Percentiles rank a stretch among this genome's conserved stretches.
Evolutionary conservation across 1,140 invertebrate genomes (phyloP).

Genomic region (Matsumurasca onukii): DNA sequence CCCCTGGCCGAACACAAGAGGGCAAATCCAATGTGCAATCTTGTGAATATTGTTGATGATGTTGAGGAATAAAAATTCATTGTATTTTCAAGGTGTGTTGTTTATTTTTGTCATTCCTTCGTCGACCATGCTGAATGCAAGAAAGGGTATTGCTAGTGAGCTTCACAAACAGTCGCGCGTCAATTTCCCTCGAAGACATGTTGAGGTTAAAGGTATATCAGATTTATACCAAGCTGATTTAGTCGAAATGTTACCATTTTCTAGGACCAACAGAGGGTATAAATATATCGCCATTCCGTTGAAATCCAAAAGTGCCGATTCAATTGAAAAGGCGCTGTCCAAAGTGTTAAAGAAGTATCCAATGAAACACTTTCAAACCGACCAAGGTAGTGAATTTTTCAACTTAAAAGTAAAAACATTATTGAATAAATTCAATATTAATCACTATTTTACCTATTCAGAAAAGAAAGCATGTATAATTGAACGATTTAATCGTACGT

Average conservation of each 20-base stretch:
- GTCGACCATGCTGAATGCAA: neutral
- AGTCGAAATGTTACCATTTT: conserved; percentile 4
- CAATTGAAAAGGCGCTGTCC: conserved; percentile 43
- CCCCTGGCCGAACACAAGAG: neutral
- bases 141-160: neutral
- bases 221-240: conserved; percentile 4
- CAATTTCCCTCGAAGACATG: conserved; percentile 10
- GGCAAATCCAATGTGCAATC: neutral
- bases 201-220: neutral
- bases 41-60: neutral
- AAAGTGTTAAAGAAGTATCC: conserved; percentile 26
- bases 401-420: conserved; percentile 8
- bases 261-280: neutral
- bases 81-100: neutral
- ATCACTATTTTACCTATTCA: conserved; percentile 39
- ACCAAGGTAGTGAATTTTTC: conserved; percentile 9
- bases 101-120: conserved; percentile 2
- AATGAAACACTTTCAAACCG: conserved; percentile 40
- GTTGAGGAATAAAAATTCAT: neutral
- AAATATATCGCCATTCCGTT: neutral
- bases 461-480: conserved; percentile 51
- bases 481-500: conserved; percentile 51
- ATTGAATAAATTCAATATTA: conserved; percentile 19
- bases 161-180: neutral
- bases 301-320: conserved; percentile 46